Evolutionary conservation across 2,888 invertebrate species (phyloP), one percentile per base, ranked within the genome.

Genomic region (Aradus depressus): DNA sequence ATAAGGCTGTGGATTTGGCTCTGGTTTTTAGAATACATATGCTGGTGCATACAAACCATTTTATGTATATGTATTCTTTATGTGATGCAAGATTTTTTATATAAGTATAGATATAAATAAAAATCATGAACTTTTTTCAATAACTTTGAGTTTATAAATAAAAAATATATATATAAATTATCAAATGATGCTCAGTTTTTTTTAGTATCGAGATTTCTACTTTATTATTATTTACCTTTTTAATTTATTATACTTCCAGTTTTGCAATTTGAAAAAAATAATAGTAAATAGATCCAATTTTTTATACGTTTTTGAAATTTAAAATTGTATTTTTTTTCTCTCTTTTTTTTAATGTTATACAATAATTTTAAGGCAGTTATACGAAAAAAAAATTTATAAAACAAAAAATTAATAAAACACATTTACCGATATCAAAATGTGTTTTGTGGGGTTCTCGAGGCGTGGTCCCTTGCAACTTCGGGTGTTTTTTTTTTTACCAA

Each of bases 81-180:
- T 56, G 59, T 58, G 58, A 56, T 58, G 50, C 49, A 57, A 56
- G 53, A 53, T 51, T 56, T 58, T 58, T 59, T 54, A 57, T 57
- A 57, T 57, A 49, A 49, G 28, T 41, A 41, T 39, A 39, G 19
- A 38, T 28, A 21, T 49, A 41, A n/a, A 50, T 50, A 48, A 39
- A 44, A 52, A 50, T 53, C 55, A 48, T 48, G 48, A 51, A 53
- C 50, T 35, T 42, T 55, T 43, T 55, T 53, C 49, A 55, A 50
- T 50, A 34, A 38, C 43, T 19, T 51, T 47, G 14, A 51, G 39
- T 47, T 31, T 43, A 50, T 49, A n/a, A 41, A 22, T 47, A 39
- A 32, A 42, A 34, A 50, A 37, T 43, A 18, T 48, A 51, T 53
- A 47, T 44, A 51, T 45, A 52, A 44, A 49, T 35, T 52, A 52